phyloP scores from a whole-genome alignment of 2,888 invertebrate species.

The Muschampia staudingeri region DNA sequence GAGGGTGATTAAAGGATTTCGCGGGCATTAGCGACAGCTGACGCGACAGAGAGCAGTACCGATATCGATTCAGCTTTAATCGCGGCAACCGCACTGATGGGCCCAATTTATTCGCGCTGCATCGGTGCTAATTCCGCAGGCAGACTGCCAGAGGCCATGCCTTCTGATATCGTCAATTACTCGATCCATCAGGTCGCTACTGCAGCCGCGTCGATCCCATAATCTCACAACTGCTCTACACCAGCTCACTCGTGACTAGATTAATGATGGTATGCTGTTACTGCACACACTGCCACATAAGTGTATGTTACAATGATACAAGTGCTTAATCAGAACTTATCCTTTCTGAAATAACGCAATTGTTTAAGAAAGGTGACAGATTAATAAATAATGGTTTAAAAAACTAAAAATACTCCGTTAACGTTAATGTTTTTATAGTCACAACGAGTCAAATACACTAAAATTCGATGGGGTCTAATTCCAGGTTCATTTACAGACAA shows the following conservation, averaged over 20 bases:
- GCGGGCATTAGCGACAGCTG: conserved; percentile 45
- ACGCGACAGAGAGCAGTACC: conserved; percentile 27
- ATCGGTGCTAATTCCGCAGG: conserved; percentile 47
- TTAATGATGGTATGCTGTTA: conserved; percentile 23
- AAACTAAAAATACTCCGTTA: too few species aligned
- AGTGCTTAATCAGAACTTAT: not conserved
- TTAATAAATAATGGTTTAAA: too few species aligned
- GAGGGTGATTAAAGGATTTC: conserved; percentile 31
- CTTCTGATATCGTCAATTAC: conserved; percentile 45
- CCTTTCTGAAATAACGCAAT: too few species aligned
- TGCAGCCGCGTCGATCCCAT: conserved; percentile 30
- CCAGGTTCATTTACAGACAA: too few species aligned
- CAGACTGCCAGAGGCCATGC: conserved; percentile 41
- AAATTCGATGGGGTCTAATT: not conserved
- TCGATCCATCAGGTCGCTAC: conserved; percentile 44
- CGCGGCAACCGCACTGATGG: conserved; percentile 47
- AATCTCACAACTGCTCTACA: conserved; percentile 32
- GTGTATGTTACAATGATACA: not conserved
- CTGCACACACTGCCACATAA: not conserved
- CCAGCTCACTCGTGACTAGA: conserved; percentile 20
- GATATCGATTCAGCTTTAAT: conserved; percentile 45
- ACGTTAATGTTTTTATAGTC: too few species aligned
- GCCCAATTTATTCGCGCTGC: conserved; percentile 41
- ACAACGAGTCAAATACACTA: too few species aligned
- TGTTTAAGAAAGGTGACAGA: too few species aligned